Conservation (phyloP, 2,113 vertebrate genomes). For the Prunella himalayana region DNA sequence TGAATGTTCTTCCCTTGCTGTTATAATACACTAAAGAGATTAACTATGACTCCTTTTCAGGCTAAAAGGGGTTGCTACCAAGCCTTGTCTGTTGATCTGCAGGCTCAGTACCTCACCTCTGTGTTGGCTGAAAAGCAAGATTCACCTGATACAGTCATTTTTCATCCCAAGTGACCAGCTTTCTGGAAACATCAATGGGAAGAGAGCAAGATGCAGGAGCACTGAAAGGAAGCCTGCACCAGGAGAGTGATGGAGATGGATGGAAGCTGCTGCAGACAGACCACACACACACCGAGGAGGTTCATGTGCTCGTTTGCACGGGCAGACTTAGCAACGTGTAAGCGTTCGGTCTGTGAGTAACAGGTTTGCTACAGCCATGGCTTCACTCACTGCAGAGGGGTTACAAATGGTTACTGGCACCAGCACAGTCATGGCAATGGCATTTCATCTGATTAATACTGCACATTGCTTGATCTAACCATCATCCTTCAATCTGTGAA, state of each 20-base stretch:
- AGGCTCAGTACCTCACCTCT: background rate
- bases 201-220: background rate
- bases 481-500: background rate
- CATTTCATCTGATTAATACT: background rate
- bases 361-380: background rate
- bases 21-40: background rate
- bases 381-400: background rate
- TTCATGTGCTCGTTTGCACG: rapidly evolving
- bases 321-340: background rate
- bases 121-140: background rate
- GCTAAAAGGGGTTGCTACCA: background rate
- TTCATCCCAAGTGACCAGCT: background rate
- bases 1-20: background rate
- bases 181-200: background rate
- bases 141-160: background rate
- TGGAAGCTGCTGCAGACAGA: background rate
- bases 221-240: background rate
- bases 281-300: background rate
- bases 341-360: background rate
- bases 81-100: background rate
- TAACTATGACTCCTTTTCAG: background rate
- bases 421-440: rapidly evolving
- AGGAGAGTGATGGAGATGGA: background rate
- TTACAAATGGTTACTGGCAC: background rate
- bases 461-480: background rate